phyloP scores from a whole-genome alignment of 2,888 invertebrate species.

The Apamea monoglypha region DNA sequence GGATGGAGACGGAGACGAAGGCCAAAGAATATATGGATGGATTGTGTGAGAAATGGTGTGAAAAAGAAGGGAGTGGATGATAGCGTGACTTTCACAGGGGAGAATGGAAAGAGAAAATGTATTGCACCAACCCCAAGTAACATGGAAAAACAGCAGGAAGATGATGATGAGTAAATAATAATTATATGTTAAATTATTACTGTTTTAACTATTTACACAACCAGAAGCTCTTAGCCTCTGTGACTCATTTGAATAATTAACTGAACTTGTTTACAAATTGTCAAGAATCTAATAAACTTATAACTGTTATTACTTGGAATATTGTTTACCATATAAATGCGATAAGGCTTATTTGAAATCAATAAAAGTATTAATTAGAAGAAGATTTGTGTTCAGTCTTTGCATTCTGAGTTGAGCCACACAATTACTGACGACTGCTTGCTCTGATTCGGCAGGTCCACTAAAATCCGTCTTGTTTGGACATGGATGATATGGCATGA shows the following conservation, averaged over 20 bases:
- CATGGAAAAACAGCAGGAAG: neutral
- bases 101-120: neutral
- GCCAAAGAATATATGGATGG: neutral
- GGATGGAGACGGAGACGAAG: neutral
- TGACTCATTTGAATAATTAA: conserved; percentile 4
- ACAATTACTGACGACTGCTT: too few species aligned
- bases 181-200: neutral
- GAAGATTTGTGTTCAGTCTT: neutral
- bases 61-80: neutral
- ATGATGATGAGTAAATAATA: neutral
- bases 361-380: neutral
- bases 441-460: too few species aligned
- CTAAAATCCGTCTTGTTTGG: too few species aligned
- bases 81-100: neutral
- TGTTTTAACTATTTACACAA: neutral
- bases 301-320: neutral
- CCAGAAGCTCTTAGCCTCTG: neutral
- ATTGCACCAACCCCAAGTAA: neutral
- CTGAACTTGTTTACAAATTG: neutral
- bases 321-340: neutral
- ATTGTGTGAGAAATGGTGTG: neutral
- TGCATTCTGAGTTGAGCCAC: too few species aligned
- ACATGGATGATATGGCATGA: too few species aligned
- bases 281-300: neutral
- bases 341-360: neutral